Conservation (phyloP, 2,797 vertebrate genomes). For the Danio jaintianensis region DNA sequence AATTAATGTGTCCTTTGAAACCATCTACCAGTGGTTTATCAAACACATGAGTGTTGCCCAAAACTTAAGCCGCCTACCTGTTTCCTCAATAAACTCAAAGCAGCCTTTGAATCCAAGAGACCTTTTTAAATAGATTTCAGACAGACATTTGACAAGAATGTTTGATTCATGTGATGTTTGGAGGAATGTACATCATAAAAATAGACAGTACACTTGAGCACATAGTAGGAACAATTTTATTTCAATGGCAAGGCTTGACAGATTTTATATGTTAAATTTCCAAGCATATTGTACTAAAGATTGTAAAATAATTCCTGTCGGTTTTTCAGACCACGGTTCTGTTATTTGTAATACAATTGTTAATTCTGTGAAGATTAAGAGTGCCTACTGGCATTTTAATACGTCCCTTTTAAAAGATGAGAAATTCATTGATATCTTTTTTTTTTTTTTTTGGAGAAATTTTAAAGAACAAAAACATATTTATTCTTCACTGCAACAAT, state of each 20-base stretch:
- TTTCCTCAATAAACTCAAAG: too few relatives aligned
- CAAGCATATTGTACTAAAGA: not conserved
- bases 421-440: not conserved
- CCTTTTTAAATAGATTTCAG: too few relatives aligned
- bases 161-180: constrained; percentile 1
- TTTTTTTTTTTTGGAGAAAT: not conserved
- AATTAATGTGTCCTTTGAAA: too few relatives aligned
- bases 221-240: not conserved
- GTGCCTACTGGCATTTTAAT: constrained; percentile 16
- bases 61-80: too few relatives aligned
- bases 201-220: not conserved
- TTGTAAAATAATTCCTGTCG: not conserved
- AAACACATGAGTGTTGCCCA: too few relatives aligned
- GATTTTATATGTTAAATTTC: constrained; percentile 22
- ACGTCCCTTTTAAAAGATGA: not conserved
- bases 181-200: not conserved
- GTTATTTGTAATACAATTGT: not conserved
- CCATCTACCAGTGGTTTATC: too few relatives aligned
- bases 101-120: too few relatives aligned
- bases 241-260: not conserved
- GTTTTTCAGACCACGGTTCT: not conserved
- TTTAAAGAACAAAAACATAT: not conserved
- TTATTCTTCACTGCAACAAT: constrained; percentile 11
- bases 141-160: too few relatives aligned
- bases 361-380: not conserved